Evolutionary conservation across 2,888 invertebrate species (phyloP), one percentile per base, ranked within the genome.

Genomic region (Silvanus unidentatus): DNA sequence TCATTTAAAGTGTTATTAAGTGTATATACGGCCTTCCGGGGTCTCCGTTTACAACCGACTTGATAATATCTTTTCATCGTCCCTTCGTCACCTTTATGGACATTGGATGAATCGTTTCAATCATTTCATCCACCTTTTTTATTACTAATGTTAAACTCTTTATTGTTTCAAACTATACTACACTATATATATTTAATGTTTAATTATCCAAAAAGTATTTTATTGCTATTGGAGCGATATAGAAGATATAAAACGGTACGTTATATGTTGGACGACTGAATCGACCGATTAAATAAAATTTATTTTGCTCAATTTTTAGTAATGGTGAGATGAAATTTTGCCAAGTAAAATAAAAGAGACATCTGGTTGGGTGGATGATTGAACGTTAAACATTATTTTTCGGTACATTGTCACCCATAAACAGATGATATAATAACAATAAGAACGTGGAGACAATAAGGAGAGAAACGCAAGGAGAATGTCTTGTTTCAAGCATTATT

Each of bases 1-100:
- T 60, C 64, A 63, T 65, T 65, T 63, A 63, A 65, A 62, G 54
- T 57, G 62, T 63, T 63, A 65, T 63, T 63, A 63, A 60, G 61
- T 57, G 55, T 59, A 54, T 54, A 59, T 57, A 58, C 52, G 55
- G 57, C 54, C 55, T 63, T 60, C 59, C 61, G 61, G 60, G 32
- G 53, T 60, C 56, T 57, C 53, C 56, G 56, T 61, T 61, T 61
- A 59, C 58, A 55, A 53, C 60, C 47, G 49, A 44, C 42, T 48
- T 47, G 61, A 61, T 59, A 59, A 58, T 48, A 58, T 61, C 59
- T 59, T 45, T 47, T 12, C 47, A 54, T 47, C 49, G 54, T 50
- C 57, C 57, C 53, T 57, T 55, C 52, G 53, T 53, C 60, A 58
- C 57, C 58, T 58, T 55, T 56, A 57, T 57, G 48, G 55, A 53